A percentile compares a stretch with the other conserved stretches of the same genome.
Evolutionary conservation across 2,797 vertebrate genomes (phyloP).

Genomic region (Poliocrania exsul): DNA sequence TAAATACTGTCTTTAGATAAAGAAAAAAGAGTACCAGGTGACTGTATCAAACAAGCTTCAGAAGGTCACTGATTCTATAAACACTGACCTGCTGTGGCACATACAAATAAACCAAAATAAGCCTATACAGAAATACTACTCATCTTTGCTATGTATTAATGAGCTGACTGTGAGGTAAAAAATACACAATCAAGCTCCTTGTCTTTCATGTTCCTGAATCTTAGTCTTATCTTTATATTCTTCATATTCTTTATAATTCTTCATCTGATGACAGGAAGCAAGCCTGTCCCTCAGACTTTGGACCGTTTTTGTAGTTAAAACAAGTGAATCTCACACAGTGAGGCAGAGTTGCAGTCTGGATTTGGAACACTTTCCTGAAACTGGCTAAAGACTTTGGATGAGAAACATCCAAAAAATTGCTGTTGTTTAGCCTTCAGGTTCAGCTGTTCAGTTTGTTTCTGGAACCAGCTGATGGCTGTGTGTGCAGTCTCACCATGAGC

Average conservation of each 20-base stretch:
- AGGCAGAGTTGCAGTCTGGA: neutral
- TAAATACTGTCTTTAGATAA: neutral
- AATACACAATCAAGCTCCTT: neutral
- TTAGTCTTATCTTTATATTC: neutral
- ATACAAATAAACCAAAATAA: neutral
- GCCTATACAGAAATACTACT: neutral
- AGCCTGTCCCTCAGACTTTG: neutral
- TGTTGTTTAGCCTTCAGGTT: neutral
- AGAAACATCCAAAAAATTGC: neutral
- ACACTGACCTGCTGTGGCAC: neutral
- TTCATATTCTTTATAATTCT: neutral
- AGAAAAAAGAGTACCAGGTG: neutral
- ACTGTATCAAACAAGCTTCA: neutral
- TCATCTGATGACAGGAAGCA: neutral
- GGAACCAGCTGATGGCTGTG: neutral
- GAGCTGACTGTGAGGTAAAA: neutral
- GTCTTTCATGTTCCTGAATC: neutral
- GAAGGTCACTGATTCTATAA: neutral
- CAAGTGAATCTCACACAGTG: neutral
- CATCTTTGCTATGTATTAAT: neutral
- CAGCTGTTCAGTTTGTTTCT: conserved; percentile 25
- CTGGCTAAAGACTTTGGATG: neutral
- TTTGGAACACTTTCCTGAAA: neutral
- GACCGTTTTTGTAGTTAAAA: neutral
- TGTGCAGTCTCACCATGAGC: neutral